phyloP scores from a whole-genome alignment of 2,113 vertebrate genomes.

The Ailuropoda melanoleuca region DNA sequence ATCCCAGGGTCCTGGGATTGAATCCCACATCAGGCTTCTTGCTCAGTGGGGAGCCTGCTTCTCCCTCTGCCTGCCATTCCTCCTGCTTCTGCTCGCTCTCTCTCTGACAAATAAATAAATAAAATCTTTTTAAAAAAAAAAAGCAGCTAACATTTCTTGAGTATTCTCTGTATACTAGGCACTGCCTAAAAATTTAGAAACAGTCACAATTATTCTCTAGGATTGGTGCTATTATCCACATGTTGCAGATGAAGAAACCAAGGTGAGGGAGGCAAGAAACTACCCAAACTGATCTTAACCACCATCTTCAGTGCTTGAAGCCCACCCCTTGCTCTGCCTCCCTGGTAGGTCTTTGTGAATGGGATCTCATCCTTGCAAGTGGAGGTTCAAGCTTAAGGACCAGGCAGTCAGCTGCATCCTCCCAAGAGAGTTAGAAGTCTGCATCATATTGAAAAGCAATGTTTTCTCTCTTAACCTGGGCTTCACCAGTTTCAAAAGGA shows the following conservation, averaged over 20 bases:
- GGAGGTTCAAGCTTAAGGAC: background rate
- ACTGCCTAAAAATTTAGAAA: background rate
- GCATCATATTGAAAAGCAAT: background rate
- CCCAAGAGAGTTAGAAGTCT: background rate
- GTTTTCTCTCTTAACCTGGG: background rate
- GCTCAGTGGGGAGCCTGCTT: too few relatives aligned
- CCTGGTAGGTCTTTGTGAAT: background rate
- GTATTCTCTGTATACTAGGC: background rate
- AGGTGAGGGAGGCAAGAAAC: background rate
- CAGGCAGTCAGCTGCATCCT: background rate
- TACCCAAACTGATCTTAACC: background rate
- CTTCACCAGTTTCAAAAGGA: background rate
- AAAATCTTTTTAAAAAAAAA: background rate
- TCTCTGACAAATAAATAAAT: too few relatives aligned
- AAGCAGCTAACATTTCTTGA: background rate
- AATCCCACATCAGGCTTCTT: too few relatives aligned
- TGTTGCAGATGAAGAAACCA: background rate
- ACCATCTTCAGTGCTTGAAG: background rate
- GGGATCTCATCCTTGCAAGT: background rate
- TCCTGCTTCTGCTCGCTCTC: too few relatives aligned
- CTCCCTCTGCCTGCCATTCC: too few relatives aligned
- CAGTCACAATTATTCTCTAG: background rate
- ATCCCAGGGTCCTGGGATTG: too few relatives aligned
- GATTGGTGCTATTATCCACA: background rate
- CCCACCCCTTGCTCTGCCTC: background rate